Conservation (phyloP, 2,797 vertebrate genomes). For the Gadopsis bispinosus region DNA sequence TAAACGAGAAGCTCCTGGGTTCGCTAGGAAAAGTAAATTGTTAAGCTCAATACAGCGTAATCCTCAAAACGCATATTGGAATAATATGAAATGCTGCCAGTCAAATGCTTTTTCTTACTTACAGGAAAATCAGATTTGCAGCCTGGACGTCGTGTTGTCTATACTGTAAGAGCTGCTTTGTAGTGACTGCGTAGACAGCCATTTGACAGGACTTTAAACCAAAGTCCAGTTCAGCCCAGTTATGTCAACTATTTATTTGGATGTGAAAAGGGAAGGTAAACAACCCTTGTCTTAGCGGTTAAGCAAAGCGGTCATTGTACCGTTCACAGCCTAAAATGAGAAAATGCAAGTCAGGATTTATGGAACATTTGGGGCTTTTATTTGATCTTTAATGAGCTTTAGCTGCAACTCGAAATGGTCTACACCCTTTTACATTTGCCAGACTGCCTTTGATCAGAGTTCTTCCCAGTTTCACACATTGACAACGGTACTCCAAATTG, state of each 20-base stretch:
- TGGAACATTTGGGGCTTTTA: neutral
- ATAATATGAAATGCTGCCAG: neutral
- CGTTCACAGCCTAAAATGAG: rapidly evolving
- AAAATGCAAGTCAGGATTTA: neutral
- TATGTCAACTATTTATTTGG: neutral
- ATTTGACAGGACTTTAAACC: slow-evolving; percentile 27
- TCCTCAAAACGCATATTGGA: neutral
- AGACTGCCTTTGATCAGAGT: neutral
- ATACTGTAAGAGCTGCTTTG: neutral
- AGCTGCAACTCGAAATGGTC: too few relatives aligned
- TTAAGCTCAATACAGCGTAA: neutral
- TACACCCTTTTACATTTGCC: neutral
- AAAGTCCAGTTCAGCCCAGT: slow-evolving; percentile 4
- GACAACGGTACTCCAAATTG: neutral
- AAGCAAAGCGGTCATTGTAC: neutral
- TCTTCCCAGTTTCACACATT: neutral
- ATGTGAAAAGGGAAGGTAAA: neutral
- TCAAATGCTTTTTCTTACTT: neutral
- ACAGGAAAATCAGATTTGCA: neutral
- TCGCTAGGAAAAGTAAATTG: neutral
- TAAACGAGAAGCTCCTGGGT: neutral
- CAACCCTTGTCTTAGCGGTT: neutral
- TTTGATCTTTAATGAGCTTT: neutral
- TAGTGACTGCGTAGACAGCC: neutral
- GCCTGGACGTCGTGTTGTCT: neutral